These are phyloP conservation scores for Hofmannophila pseudospretella DNA, from an alignment of 2,888 invertebrate species.

Conservation along the genomic window DNA sequence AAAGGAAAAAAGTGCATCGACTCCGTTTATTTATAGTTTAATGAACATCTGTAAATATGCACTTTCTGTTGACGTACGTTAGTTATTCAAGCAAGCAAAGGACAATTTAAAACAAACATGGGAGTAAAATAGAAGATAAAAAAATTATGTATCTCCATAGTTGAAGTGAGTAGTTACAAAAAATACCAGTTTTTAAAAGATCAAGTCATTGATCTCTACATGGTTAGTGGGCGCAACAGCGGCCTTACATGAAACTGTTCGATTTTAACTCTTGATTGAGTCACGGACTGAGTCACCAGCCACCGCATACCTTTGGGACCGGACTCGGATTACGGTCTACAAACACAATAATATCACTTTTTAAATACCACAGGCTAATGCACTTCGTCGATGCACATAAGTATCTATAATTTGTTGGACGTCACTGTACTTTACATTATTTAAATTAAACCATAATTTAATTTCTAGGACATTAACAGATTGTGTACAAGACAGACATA, in stretches of 20 bases:
- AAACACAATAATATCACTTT: slow-evolving; percentile 1
- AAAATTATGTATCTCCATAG: no score
- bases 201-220: slow-evolving; percentile 7
- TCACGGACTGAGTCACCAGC: slow-evolving; percentile 45
- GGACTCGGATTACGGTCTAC: slow-evolving; percentile 1
- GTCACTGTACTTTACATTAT: no score
- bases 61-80: no score
- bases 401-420: neutral
- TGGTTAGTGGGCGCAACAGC: no score
- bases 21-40: slow-evolving; percentile 8
- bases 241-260: neutral
- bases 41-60: slow-evolving; percentile 7
- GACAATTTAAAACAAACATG: no score
- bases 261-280: slow-evolving; percentile 29
- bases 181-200: slow-evolving; percentile 1
- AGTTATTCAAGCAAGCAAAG: no score
- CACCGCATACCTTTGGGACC: slow-evolving; percentile 29
- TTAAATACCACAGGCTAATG: slow-evolving; percentile 1
- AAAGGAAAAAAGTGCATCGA: slow-evolving; percentile 23
- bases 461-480: neutral
- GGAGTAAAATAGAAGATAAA: neutral
- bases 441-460: no score
- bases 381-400: slow-evolving; percentile 2
- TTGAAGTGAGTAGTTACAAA: neutral
- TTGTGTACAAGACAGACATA: no score